phyloP scores from a whole-genome alignment of 1,140 invertebrate genomes.

The Drosophila pectinifera region DNA sequence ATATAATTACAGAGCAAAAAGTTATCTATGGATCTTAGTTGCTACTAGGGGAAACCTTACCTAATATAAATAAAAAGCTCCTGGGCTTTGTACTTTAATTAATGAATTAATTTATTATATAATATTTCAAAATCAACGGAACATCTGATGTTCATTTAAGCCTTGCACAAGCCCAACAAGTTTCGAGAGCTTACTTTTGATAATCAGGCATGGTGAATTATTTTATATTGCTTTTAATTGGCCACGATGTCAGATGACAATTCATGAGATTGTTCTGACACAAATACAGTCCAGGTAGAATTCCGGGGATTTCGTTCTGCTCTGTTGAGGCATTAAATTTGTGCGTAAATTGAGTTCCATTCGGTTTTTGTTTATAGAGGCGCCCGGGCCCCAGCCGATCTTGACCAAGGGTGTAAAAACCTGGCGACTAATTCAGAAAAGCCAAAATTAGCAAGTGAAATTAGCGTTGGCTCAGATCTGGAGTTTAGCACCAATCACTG shows the following conservation, averaged over 20 bases:
- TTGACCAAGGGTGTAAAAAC: constrained; percentile 60
- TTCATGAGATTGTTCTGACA: constrained; percentile 22
- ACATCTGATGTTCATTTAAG: no score
- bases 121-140: neutral
- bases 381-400: constrained; percentile 1
- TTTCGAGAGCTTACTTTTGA: constrained; percentile 7
- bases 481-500: constrained; percentile 62
- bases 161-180: neutral
- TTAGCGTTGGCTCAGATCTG: constrained; percentile 63
- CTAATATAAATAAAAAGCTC: neutral
- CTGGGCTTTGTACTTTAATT: neutral
- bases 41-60: neutral
- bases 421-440: constrained; percentile 40
- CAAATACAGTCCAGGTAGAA: constrained; percentile 12
- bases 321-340: constrained; percentile 50
- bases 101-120: neutral
- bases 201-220: neutral
- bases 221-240: constrained; percentile 48
- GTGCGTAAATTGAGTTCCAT: constrained; percentile 47
- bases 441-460: constrained; percentile 65
- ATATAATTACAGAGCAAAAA: no score
- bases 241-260: constrained; percentile 17
- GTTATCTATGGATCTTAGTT: neutral
- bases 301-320: constrained; percentile 43
- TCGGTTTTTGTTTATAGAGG: constrained; percentile 26